phyloP scores from a whole-genome alignment of 2,797 vertebrate genomes.

The Parambassis ranga region DNA sequence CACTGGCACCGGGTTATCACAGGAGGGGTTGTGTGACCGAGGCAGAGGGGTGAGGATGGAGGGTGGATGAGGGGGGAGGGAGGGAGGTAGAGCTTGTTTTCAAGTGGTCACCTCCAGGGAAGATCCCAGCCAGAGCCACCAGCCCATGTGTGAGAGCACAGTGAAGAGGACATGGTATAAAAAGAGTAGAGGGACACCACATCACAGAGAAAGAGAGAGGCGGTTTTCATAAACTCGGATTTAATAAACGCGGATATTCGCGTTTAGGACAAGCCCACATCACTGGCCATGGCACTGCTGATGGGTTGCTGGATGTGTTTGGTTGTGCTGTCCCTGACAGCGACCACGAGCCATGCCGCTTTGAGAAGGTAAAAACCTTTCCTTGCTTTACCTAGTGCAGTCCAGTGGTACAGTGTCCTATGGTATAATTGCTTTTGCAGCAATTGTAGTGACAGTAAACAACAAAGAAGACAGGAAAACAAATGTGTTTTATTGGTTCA shows the following conservation, averaged over 20 bases:
- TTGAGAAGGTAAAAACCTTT: slow-evolving; percentile 67
- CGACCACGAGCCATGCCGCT: slow-evolving; percentile 45
- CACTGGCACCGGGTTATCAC: slow-evolving; percentile 68
- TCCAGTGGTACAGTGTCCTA: neutral
- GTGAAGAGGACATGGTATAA: slow-evolving; percentile 62
- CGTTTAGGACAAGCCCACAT: too few relatives aligned
- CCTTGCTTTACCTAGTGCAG: neutral
- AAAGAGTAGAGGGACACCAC: slow-evolving; percentile 34
- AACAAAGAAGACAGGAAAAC: slow-evolving; percentile 19
- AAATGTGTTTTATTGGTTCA: slow-evolving; percentile 26
- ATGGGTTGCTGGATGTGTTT: slow-evolving; percentile 58
- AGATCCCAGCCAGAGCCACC: slow-evolving; percentile 39
- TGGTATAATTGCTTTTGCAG: neutral
- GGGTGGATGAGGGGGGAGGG: neutral
- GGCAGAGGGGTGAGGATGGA: slow-evolving; percentile 5
- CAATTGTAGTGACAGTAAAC: neutral
- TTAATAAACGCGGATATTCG: slow-evolving; percentile 8
- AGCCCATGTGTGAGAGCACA: slow-evolving; percentile 37
- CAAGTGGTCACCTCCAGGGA: slow-evolving; percentile 50
- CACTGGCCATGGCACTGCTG: slow-evolving; percentile 36
- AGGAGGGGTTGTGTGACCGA: slow-evolving; percentile 57
- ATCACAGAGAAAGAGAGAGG: neutral
- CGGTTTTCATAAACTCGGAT: slow-evolving; percentile 1
- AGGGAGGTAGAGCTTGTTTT: slow-evolving; percentile 26
- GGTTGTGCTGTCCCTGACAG: slow-evolving; percentile 42